These are phyloP conservation scores for Vanessa tameamea DNA, from an alignment of 1,140 invertebrate genomes.

Conservation along the genomic window DNA sequence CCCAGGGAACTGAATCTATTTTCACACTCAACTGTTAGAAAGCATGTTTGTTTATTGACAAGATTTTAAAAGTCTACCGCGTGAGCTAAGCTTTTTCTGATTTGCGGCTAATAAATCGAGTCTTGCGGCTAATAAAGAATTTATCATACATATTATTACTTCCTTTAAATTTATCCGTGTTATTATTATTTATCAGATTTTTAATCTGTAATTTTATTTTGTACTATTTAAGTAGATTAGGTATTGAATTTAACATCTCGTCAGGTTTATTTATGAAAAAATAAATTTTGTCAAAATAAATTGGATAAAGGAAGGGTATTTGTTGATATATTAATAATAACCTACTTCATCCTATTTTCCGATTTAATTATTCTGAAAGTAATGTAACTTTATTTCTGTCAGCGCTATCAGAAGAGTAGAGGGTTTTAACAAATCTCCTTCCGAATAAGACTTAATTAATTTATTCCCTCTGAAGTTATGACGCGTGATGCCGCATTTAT, in stretches of 20 bases:
- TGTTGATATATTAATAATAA: background rate
- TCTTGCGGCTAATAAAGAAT: too few species aligned
- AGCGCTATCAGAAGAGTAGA: background rate
- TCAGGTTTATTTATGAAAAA: too few species aligned
- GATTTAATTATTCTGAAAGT: background rate
- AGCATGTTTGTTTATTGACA: background rate
- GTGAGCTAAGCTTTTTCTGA: too few species aligned
- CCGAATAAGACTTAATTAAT: slow-evolving; percentile 62
- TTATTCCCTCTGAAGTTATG: slow-evolving; percentile 58
- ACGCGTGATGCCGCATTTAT: slow-evolving; percentile 59
- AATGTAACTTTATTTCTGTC: slow-evolving; percentile 3
- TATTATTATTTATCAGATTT: too few species aligned
- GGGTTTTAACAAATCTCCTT: slow-evolving; percentile 27
- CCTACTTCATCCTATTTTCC: background rate
- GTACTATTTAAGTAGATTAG: too few species aligned
- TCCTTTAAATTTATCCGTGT: too few species aligned
- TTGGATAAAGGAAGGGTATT: background rate
- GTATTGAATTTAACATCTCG: too few species aligned
- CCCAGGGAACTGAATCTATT: slow-evolving; percentile 57
- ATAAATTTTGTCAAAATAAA: background rate
- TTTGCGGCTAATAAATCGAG: too few species aligned
- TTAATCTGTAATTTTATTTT: too few species aligned
- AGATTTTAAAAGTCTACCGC: too few species aligned
- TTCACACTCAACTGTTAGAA: slow-evolving; percentile 50
- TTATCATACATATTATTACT: too few species aligned